phyloP scores from a whole-genome alignment of 1,140 invertebrate species.

The Steinernema feltiae region DNA sequence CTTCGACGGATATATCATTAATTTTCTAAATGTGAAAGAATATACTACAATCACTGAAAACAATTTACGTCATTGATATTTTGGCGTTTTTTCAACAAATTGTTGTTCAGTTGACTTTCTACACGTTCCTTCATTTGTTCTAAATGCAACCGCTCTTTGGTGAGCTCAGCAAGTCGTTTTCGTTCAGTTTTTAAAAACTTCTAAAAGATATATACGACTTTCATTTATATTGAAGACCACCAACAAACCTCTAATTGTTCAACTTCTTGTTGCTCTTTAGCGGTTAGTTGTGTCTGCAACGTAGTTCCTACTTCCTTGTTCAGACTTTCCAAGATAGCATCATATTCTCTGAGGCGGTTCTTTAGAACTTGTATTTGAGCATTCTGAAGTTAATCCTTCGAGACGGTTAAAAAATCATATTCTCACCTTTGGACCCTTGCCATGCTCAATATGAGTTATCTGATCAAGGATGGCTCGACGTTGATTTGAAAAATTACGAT shows the following conservation, averaged over 20 bases:
- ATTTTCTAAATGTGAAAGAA: conserved; percentile 66
- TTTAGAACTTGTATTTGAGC: not conserved
- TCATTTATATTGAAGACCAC: not conserved
- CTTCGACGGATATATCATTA: conserved; percentile 89
- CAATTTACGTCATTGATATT: conserved; percentile 68
- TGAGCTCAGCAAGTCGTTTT: not conserved
- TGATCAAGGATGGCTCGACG: not conserved
- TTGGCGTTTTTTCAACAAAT: conserved; percentile 76
- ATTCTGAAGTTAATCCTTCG: not conserved
- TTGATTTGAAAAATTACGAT: not conserved
- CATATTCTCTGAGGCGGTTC: not conserved
- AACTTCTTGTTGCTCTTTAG: not conserved
- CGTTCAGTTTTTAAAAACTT: not conserved
- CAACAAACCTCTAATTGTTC: not conserved
- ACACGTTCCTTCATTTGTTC: conserved; percentile 58
- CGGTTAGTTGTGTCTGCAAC: not conserved
- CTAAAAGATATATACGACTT: not conserved
- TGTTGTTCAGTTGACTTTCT: conserved; percentile 94
- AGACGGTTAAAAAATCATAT: not conserved
- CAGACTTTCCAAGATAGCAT: not conserved
- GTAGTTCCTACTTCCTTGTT: not conserved
- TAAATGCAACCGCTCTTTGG: not conserved
- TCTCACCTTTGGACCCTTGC: not conserved
- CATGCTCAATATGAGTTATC: not conserved
- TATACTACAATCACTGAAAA: not conserved